Evolutionary conservation across 1,140 invertebrate species (phyloP), one percentile per base, ranked within the genome.

Genomic region (Caenorhabditis inopinata): DNA sequence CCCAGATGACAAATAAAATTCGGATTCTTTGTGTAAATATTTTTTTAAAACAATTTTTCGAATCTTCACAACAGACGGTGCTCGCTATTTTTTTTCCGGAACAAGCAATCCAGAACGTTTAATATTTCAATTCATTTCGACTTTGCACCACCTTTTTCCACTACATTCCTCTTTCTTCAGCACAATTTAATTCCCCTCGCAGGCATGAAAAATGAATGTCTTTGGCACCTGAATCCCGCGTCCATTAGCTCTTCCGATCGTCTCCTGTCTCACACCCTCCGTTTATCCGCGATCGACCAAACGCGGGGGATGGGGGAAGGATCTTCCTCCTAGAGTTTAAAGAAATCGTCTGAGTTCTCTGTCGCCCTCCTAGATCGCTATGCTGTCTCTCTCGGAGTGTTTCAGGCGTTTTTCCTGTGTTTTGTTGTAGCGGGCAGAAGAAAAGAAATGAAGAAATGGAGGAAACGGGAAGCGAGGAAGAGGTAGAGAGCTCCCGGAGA

Each of bases 331-430:
- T 42, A 14, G 38, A 68, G 58, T 68, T 68, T 68, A 68, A 68
- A 68, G 58, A 68, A n/a, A 68, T 68, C n/a, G 3, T 21, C n/a
- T n/a, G n/a, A n/a, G n/a, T n/a, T n/a, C n/a, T 68, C 58, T 68
- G n/a, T 68, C 23, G 35, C 11, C 21, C 58, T 68, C 58, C 27
- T 18, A 16, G 29, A 68, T 68, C 32, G n/a, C 5, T 9, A 38
- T 12, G 18, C 58, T 68, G 14, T 68, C 11, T 68, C n/a, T 9
- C 21, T 21, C 16, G 6, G 9, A 29, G n/a, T 6, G 38, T 32
- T 68, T 68, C 58, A 68, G 58, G 11, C 58, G 58, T 68, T 68
- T 68, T 68, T 68, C 29, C 27, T 68, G 58, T 23, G 21, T 25
- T 23, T 42, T 42, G 38, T n/a, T n/a, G n/a, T n/a, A n/a, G n/a